These are phyloP conservation scores for Taurulus bubalis DNA, from an alignment of 2,113 vertebrate genomes.

Conservation along the genomic window DNA sequence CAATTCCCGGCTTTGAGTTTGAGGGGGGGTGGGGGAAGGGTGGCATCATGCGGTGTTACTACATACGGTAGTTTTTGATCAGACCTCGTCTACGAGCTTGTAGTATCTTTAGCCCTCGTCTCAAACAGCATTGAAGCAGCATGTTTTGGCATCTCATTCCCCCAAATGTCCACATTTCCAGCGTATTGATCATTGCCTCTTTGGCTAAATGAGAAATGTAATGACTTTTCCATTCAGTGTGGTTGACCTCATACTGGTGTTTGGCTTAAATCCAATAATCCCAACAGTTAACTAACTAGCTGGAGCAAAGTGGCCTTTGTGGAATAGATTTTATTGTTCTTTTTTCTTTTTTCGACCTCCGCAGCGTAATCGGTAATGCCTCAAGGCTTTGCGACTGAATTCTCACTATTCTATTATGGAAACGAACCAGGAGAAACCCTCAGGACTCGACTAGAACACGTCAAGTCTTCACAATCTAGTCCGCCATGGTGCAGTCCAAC, in stretches of 20 bases:
- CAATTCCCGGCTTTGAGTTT: not conserved
- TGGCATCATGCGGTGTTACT: not conserved
- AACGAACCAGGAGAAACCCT: not conserved
- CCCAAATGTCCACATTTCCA: not conserved
- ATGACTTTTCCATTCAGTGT: slow-evolving; percentile 41
- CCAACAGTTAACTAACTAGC: slow-evolving; percentile 25
- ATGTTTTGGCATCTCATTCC: not conserved
- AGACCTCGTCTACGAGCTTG: not conserved
- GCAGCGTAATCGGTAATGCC: slow-evolving; percentile 17
- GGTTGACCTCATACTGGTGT: slow-evolving; percentile 36
- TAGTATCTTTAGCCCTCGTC: not conserved
- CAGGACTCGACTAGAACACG: not conserved
- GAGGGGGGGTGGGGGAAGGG: not conserved
- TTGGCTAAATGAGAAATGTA: slow-evolving; percentile 30
- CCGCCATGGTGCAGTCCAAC: no score
- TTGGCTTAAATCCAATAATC: slow-evolving; percentile 31
- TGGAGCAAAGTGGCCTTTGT: slow-evolving; percentile 10
- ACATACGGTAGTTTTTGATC: not conserved
- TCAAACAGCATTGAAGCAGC: not conserved
- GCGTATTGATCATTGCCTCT: slow-evolving; percentile 9
- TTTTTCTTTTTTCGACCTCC: slow-evolving; percentile 28
- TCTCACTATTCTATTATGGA: not conserved
- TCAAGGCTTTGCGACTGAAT: not conserved
- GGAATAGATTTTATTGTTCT: slow-evolving; percentile 13
- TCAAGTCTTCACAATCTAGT: no score